Evolutionary conservation across 2,888 invertebrate species (phyloP).

Genomic region (Sinohyriopsis cumingii): DNA sequence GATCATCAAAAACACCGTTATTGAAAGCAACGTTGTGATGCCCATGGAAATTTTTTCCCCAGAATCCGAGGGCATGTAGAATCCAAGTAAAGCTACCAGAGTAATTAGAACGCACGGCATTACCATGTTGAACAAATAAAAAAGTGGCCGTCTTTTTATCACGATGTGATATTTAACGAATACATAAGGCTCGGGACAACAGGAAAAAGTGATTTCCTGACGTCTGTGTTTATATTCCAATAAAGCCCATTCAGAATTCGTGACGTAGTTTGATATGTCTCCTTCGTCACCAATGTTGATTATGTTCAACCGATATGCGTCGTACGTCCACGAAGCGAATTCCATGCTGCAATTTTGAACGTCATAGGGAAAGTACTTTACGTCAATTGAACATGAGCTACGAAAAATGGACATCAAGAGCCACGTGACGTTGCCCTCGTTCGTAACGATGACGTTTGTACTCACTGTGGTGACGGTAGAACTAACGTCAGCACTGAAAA

Average conservation of each 20-base stretch:
- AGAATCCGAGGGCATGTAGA: conserved; percentile 76
- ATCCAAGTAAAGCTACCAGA: conserved; percentile 75
- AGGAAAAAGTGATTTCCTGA: conserved; percentile 74
- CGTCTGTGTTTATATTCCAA: conserved; percentile 74
- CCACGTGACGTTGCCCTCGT: conserved; percentile 76
- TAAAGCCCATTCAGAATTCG: conserved; percentile 92
- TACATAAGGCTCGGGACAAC: conserved; percentile 74
- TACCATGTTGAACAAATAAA: conserved; percentile 76
- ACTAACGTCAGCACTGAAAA: conserved; percentile 67
- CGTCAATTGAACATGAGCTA: conserved; percentile 75
- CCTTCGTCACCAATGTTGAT: conserved; percentile 79
- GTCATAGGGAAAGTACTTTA: conserved; percentile 77
- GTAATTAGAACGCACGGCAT: conserved; percentile 76
- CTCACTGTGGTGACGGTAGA: conserved; percentile 71
- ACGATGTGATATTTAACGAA: conserved; percentile 74
- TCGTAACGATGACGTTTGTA: conserved; percentile 75
- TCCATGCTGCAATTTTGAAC: conserved; percentile 75
- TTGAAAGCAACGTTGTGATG: conserved; percentile 75
- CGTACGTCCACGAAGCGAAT: conserved; percentile 77
- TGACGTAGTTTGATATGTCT: conserved; percentile 90
- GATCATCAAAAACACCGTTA: conserved; percentile 76
- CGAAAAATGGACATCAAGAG: conserved; percentile 75
- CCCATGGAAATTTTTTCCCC: conserved; percentile 74
- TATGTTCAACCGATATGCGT: conserved; percentile 72
- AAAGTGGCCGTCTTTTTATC: conserved; percentile 74